Conservation (phyloP, 2,888 invertebrate species). For the Nephrocerus scutellatus region DNA sequence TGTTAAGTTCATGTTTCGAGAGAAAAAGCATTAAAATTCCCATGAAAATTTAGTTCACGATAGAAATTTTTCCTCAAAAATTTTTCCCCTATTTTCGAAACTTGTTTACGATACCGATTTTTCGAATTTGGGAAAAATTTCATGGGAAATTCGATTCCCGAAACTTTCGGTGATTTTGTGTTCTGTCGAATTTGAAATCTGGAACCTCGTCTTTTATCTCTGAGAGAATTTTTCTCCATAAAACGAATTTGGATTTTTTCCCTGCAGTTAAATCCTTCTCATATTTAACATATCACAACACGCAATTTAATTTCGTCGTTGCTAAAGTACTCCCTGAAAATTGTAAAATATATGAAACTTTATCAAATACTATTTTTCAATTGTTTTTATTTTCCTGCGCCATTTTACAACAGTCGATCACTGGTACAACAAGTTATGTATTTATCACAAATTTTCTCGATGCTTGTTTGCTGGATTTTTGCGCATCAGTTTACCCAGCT, state of each 20-base stretch:
- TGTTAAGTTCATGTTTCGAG: too few relatives aligned
- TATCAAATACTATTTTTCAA: slow-evolving; percentile 1
- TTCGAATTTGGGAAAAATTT: too few relatives aligned
- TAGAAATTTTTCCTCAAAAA: too few relatives aligned
- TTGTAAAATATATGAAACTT: neutral
- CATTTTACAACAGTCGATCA: slow-evolving; percentile 1
- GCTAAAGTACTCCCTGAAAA: slow-evolving; percentile 2
- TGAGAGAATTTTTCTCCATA: slow-evolving; percentile 2
- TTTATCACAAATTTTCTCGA: neutral
- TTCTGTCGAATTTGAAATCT: slow-evolving; percentile 2
- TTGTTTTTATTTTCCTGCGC: neutral
- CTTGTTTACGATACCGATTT: too few relatives aligned
- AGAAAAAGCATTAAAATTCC: too few relatives aligned
- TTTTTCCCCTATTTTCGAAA: too few relatives aligned
- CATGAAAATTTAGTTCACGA: too few relatives aligned
- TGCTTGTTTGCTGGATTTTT: slow-evolving; percentile 1
- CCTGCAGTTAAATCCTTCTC: neutral
- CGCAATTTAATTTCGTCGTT: slow-evolving; percentile 6
- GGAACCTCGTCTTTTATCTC: slow-evolving; percentile 3
- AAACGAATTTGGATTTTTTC: neutral
- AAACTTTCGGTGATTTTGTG: slow-evolving; percentile 3
- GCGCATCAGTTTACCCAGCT: slow-evolving; percentile 1
- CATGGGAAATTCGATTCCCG: too few relatives aligned
- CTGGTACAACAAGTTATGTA: neutral
- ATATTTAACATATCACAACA: slow-evolving; percentile 3